Evolutionary conservation across 2,888 invertebrate species (phyloP).

Genomic region (Thelaira solivaga): DNA sequence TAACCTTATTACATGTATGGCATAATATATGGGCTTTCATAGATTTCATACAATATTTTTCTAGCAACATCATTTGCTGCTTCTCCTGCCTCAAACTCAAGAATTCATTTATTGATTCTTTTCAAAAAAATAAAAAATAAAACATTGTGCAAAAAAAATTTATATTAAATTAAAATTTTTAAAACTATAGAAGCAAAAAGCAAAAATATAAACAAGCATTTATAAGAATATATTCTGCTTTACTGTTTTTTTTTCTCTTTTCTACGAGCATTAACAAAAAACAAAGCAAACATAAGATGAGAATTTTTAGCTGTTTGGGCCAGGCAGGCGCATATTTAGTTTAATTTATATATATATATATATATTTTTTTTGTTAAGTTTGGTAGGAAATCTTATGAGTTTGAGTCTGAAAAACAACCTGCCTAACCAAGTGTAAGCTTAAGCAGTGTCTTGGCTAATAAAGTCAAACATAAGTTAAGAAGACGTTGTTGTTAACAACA

Average conservation of each 20-base stretch:
- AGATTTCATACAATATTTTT: conserved; percentile 6
- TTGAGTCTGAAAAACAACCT: conserved; percentile 34
- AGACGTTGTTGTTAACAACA: conserved; percentile 28
- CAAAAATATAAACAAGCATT: conserved; percentile 27
- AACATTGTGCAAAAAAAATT: conserved; percentile 12
- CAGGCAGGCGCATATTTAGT: neutral
- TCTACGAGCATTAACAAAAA: conserved; percentile 35
- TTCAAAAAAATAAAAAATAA: conserved; percentile 29
- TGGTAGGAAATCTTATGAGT: conserved; percentile 16
- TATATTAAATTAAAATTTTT: conserved; percentile 63
- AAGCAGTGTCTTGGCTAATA: conserved; percentile 63
- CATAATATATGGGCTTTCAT: conserved; percentile 38
- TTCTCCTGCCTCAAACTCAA: conserved; percentile 20
- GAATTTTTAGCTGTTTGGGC: conserved; percentile 39
- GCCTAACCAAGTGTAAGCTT: conserved; percentile 56
- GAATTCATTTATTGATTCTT: conserved; percentile 54
- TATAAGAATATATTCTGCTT: neutral
- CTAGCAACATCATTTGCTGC: neutral
- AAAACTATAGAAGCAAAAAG: conserved; percentile 21
- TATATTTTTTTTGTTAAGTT: neutral
- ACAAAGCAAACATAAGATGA: conserved; percentile 53
- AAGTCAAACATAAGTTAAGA: conserved; percentile 64
- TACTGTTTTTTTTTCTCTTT: neutral
- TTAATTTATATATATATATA: no score
- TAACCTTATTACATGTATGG: conserved; percentile 60